Base-by-base conservation (phyloP, 2,797 vertebrate genomes). In the Enteromius argenteus region DNA sequence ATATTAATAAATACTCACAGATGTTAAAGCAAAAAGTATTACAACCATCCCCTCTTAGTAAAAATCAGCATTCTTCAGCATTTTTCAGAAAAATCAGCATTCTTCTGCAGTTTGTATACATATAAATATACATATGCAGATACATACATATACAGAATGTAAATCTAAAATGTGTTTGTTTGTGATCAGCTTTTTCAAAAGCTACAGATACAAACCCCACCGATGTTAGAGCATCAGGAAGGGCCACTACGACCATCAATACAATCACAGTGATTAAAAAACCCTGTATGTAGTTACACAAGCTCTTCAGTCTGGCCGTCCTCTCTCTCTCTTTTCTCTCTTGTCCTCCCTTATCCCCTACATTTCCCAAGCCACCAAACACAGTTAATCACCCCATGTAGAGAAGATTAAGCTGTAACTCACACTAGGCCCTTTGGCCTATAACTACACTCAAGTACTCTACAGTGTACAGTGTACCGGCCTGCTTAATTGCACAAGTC, bases 381-480 rank as follows among this genome's bases (percentile, higher is more conserved):
- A 79, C 73, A 83, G 74, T 75, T 84, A 85, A 86, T 86, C 73
- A 83, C 72, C 74, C 80, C 51, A 56, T 74, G 51, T 80, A 56
- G 72, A 72, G 72, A 85, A 80, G 80, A 85, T 86, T 35, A 86
- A 87, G 81, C 76, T 78, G 84, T 81, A 83, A 84, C 82, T 85
- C 67, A 71, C 53, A 87, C 74, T 56, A 66, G 76, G 85, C 84
- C 80, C 77, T 89, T 87, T 77, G 85, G 80, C 85, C 77, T 78
- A 73, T 77, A 81, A 71, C 73, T 78, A 53, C 32, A 75, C 66
- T 79, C 67, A 78, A 84, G 39, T 85, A 66, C 67, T 83, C 80
- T 62, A 46, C 72, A 81, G 81, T 80, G 81, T 58, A 80, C 53
- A 78, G 23, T 85, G 71, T 73, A 73, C 53, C n/a, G 53, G 53